phyloP scores from a whole-genome alignment of 2,113 vertebrate genomes.

The Rhagologus leucostigma region DNA sequence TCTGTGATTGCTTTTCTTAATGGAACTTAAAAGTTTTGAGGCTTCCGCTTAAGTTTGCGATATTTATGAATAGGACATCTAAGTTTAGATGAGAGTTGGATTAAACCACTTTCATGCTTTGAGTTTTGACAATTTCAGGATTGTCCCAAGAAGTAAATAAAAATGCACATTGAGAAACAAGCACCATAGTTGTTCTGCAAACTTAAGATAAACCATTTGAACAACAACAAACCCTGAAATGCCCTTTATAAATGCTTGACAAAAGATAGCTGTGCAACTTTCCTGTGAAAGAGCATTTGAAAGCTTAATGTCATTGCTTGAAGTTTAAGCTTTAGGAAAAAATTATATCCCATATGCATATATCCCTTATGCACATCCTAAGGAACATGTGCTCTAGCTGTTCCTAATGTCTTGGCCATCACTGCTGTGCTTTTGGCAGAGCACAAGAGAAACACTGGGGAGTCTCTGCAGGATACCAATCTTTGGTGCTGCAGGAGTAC shows the following conservation, averaged over 20 bases:
- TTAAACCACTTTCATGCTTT: background rate
- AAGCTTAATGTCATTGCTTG: background rate
- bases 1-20: background rate
- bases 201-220: background rate
- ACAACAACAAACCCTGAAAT: background rate
- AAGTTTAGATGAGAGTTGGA: background rate
- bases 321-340: background rate
- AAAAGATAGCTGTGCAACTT: background rate
- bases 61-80: background rate
- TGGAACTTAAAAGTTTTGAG: background rate
- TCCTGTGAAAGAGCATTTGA: background rate
- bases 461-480: background rate
- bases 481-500: background rate
- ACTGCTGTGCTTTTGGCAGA: background rate
- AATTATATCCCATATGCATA: background rate
- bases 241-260: background rate
- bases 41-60: fast-evolving
- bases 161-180: background rate
- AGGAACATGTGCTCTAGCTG: background rate
- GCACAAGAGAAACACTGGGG: fast-evolving
- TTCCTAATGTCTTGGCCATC: fast-evolving
- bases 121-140: background rate
- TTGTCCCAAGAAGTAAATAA: background rate
- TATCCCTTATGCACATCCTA: background rate
- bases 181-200: background rate